These are phyloP conservation scores for Simalia tracyae DNA, from an alignment of 2,797 vertebrate species.

Conservation along the genomic window DNA sequence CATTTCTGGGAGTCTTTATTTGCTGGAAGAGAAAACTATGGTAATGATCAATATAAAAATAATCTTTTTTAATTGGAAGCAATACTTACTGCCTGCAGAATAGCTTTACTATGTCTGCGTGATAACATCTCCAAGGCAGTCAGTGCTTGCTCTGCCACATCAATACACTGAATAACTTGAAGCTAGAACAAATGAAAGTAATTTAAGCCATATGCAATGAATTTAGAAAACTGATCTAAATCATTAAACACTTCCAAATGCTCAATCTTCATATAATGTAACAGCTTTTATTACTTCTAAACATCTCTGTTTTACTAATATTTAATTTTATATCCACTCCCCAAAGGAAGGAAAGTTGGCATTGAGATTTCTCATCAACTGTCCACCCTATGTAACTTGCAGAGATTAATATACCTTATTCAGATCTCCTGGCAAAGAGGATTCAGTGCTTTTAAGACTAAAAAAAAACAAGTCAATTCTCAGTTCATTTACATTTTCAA, in stretches of 20 bases:
- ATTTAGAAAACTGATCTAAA: not conserved
- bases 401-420: not conserved
- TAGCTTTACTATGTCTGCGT: slow-evolving; percentile 98
- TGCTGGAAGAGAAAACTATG: not conserved
- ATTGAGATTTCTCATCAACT: not conserved
- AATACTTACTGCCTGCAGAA: slow-evolving; percentile 94
- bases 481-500: not conserved
- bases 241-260: not conserved
- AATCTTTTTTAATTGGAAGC: not conserved
- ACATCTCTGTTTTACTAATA: not conserved
- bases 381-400: not conserved
- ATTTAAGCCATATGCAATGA: slow-evolving; percentile 6
- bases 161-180: slow-evolving; percentile 99
- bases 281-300: not conserved
- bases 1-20: not conserved
- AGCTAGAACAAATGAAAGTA: slow-evolving; percentile 76
- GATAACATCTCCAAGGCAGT: slow-evolving; percentile 99
- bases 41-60: not conserved
- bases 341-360: not conserved
- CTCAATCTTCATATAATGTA: not conserved
- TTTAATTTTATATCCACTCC: not conserved
- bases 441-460: not conserved
- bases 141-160: slow-evolving; percentile 97
- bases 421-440: not conserved
- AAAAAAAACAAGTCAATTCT: not conserved